phyloP scores from a whole-genome alignment of 2,797 vertebrate species.

The Lagocephalus sceleratus region DNA sequence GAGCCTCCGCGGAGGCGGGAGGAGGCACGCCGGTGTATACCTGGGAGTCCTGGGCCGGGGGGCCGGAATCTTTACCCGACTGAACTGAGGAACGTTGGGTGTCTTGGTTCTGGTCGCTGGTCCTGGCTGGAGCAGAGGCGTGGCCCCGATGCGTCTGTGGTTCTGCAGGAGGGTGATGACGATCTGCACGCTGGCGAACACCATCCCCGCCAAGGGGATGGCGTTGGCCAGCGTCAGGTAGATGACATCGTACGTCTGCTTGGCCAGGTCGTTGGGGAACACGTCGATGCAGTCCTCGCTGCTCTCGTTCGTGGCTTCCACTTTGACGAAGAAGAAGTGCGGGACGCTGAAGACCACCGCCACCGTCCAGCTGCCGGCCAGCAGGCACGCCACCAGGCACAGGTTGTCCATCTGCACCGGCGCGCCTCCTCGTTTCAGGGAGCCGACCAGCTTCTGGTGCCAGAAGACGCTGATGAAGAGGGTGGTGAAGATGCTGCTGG shows the following conservation, averaged over 20 bases:
- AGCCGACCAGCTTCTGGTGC: conserved; percentile 80
- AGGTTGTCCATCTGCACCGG: conserved; percentile 70
- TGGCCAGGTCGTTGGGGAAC: conserved; percentile 37
- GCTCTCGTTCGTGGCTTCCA: conserved; percentile 48
- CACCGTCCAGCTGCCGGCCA: conserved; percentile 71
- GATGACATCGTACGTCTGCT: conserved; percentile 55
- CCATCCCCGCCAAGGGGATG: conserved; percentile 67
- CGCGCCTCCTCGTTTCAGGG: conserved; percentile 66
- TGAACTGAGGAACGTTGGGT: not conserved
- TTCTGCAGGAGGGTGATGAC: conserved; percentile 66
- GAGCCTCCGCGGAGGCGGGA: conserved; percentile 2
- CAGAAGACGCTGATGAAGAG: conserved; percentile 77
- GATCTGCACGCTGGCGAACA: conserved; percentile 66
- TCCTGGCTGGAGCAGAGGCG: conserved; percentile 5
- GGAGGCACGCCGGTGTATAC: conserved; percentile 8
- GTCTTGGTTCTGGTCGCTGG: not conserved
- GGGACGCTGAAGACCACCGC: conserved; percentile 66
- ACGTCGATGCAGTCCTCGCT: conserved; percentile 46
- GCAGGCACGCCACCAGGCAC: conserved; percentile 44
- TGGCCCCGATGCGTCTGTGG: conserved; percentile 54
- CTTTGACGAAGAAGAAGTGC: conserved; percentile 54
- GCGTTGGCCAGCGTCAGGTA: conserved; percentile 70
- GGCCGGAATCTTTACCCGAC: not conserved
- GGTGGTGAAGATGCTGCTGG: conserved; percentile 80
- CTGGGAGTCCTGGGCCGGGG: not conserved